phyloP scores from a whole-genome alignment of 2,113 vertebrate genomes.

The Oreochromis spilurus region DNA sequence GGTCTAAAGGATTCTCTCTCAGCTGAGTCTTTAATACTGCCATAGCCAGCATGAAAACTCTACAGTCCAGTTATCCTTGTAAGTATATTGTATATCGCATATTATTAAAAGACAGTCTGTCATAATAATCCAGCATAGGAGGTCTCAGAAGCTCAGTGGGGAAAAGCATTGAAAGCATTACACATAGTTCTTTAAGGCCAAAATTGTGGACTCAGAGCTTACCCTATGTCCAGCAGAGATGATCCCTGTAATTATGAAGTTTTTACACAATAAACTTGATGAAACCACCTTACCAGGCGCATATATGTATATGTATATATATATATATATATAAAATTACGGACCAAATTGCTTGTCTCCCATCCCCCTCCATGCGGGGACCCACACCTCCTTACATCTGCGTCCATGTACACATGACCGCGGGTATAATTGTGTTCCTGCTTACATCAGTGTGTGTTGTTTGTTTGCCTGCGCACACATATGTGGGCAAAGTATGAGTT shows the following conservation, averaged over 20 bases:
- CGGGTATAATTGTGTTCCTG: not conserved
- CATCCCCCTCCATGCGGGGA: slow-evolving; percentile 43
- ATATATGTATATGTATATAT: not conserved
- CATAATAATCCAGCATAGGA: not conserved
- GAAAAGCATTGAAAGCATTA: not conserved
- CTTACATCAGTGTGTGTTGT: not conserved
- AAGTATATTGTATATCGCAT: not conserved
- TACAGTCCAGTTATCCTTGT: not conserved
- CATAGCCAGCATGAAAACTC: not conserved
- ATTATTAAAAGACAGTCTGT: not conserved
- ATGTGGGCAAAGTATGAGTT: not conserved
- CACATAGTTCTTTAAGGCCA: not conserved
- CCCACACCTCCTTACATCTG: slow-evolving; percentile 4
- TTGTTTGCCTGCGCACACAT: not conserved
- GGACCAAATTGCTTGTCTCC: slow-evolving; percentile 36
- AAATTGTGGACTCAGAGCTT: not conserved
- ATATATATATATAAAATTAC: not conserved
- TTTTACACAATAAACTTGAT: not conserved
- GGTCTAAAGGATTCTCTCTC: not conserved
- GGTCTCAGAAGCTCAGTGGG: not conserved
- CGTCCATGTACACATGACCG: not conserved
- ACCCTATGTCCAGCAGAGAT: not conserved
- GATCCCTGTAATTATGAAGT: not conserved
- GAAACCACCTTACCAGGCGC: not conserved
- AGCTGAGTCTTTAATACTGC: not conserved